Base-by-base conservation (phyloP, 2,888 invertebrate species). In the Pristionchus exspectatus region DNA sequence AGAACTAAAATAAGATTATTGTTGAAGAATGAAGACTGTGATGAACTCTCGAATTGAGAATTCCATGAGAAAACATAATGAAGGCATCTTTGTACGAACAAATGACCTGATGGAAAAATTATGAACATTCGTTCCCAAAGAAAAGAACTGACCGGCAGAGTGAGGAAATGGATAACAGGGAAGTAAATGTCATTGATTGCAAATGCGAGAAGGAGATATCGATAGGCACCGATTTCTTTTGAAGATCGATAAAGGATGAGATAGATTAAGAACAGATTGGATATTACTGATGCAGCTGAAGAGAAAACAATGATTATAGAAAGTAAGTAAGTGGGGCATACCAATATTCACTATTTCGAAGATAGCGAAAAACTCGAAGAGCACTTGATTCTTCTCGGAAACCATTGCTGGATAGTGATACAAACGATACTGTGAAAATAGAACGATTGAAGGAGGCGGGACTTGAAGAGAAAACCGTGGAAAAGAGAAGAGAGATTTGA, bases 81-180 rank as follows among this genome's bases (percentile, higher is more conserved):
- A 83, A 83, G 12, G 83, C 44, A 83, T 83, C 83, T 83, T 83
- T 83, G 27, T 83, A 83, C 1, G 83, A 83, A 54, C 83, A 83
- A n/a, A 83, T 83, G 12, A 83, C 83, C 83, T 83, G n/a, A 83
- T 24, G 33, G n/a, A 54, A 14, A 12, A 74, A 14, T 33, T 9
- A 50, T 83, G 10, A 38, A 3, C 10, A 83, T 5, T 10, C 0
- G 44, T 30, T 77, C 10, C 7, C 3, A 72, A 72, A 24, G 10
- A 9, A 1, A 44, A 38, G 30, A 33, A 30, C 44, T 77, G 18
- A 77, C 77, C 16, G 77, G 83, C 1, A 83, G 54, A 83, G 83
- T 83, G 14, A 83, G 83, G 50, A 83, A 83, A 83, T 83, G 83
- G 9, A 83, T 27, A 27, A 83, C 18, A n/a, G 83, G 83, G 44